These are phyloP conservation scores for Dendrolimus houi DNA, from an alignment of 2,888 invertebrate species.

Conservation along the genomic window DNA sequence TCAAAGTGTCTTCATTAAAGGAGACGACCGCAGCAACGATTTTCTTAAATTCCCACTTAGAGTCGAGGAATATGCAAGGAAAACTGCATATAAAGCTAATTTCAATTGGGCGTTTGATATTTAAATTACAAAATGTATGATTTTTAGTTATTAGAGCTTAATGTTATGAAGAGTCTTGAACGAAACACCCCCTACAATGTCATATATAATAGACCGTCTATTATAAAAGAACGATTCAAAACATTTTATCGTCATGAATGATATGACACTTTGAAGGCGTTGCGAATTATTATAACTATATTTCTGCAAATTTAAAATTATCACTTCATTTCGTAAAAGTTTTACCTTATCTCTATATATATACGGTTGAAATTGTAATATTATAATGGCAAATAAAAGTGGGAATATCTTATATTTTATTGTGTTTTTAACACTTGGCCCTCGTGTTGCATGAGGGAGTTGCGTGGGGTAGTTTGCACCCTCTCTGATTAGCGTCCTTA, in stretches of 20 bases:
- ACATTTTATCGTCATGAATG: slow-evolving; percentile 54
- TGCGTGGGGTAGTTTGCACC: slow-evolving; percentile 60
- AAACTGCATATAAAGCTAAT: too few relatives aligned
- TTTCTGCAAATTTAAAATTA: slow-evolving; percentile 11
- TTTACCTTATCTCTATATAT: background rate
- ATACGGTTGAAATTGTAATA: slow-evolving; percentile 6
- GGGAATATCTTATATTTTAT: slow-evolving; percentile 56
- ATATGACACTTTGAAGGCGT: slow-evolving; percentile 75
- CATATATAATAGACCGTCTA: slow-evolving; percentile 15
- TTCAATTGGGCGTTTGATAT: too few relatives aligned
- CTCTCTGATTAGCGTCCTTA: slow-evolving; percentile 71
- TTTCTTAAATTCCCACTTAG: too few relatives aligned
- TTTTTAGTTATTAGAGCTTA: too few relatives aligned
- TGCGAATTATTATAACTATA: slow-evolving; percentile 57
- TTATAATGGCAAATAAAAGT: slow-evolving; percentile 8
- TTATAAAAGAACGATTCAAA: slow-evolving; percentile 18
- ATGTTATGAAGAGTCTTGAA: too few relatives aligned
- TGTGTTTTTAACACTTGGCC: slow-evolving; percentile 73
- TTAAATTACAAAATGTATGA: too few relatives aligned
- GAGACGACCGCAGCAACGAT: too few relatives aligned
- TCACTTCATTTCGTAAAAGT: background rate
- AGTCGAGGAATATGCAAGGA: too few relatives aligned
- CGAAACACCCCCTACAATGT: background rate
- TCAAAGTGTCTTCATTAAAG: too few relatives aligned
- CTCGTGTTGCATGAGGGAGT: slow-evolving; percentile 41